These are phyloP conservation scores for Euzetes globulus DNA, from an alignment of 2,888 invertebrate species.

Conservation along the genomic window DNA sequence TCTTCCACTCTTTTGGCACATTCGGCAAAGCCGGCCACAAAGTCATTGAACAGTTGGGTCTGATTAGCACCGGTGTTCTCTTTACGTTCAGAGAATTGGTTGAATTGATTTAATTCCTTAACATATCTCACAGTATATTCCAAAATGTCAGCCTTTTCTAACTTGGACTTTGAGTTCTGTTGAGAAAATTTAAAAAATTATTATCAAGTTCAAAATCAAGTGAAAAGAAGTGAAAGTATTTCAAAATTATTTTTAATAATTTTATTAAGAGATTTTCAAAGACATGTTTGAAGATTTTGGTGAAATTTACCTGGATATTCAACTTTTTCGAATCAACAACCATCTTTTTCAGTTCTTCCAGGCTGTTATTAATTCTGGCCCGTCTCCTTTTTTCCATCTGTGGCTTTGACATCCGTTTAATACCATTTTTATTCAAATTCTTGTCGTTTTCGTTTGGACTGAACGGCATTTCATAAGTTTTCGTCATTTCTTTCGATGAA, in stretches of 20 bases:
- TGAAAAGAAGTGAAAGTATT: no score
- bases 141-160: conserved; percentile 40
- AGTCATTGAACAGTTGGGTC: conserved; percentile 64
- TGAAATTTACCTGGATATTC: background rate
- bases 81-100: background rate
- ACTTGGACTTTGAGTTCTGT: conserved; percentile 27
- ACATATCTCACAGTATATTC: conserved; percentile 40
- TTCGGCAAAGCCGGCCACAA: conserved; percentile 76
- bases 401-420: conserved; percentile 36
- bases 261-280: no score
- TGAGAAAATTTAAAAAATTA: background rate
- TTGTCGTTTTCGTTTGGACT: conserved; percentile 3
- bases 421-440: background rate
- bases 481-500: background rate
- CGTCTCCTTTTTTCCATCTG: conserved; percentile 39
- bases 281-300: background rate
- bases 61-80: background rate
- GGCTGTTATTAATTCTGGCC: conserved; percentile 38
- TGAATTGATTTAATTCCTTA: conserved; percentile 5
- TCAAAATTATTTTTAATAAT: no score
- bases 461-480: conserved; percentile 13
- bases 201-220: no score
- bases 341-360: conserved; percentile 37
- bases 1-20: conserved; percentile 69
- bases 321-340: conserved; percentile 33